phyloP scores from a whole-genome alignment of 2,888 invertebrate species.

The Capitulum mitella region DNA sequence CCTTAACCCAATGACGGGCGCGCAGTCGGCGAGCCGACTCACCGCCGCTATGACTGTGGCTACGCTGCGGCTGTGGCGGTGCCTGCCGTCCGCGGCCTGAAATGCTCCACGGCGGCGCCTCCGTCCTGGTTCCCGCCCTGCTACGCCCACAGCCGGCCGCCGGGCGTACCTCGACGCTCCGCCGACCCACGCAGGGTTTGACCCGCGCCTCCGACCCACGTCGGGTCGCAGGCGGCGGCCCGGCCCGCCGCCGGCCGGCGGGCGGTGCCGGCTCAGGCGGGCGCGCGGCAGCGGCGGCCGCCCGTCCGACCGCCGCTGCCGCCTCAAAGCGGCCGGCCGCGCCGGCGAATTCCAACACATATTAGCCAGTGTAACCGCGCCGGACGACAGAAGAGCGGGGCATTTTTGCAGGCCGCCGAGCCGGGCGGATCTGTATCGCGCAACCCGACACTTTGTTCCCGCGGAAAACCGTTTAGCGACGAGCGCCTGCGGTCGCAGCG shows the following conservation, averaged over 20 bases:
- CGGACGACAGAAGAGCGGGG: background rate
- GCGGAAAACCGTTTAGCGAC: background rate
- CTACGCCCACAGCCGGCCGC: no score
- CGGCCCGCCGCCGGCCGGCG: no score
- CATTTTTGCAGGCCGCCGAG: background rate
- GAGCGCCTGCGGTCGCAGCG: background rate
- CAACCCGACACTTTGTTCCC: background rate
- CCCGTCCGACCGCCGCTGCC: background rate
- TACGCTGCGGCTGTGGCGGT: no score
- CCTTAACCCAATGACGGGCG: constrained; percentile 3
- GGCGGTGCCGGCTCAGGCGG: no score
- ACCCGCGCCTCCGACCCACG: no score
- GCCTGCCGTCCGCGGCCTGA: background rate
- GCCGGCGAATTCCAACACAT: background rate
- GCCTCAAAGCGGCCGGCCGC: background rate
- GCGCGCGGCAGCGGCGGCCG: no score
- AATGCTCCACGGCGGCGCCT: no score
- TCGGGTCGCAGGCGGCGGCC: no score
- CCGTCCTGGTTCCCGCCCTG: no score
- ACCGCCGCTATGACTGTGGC: no score
- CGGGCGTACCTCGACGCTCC: no score
- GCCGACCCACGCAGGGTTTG: no score
- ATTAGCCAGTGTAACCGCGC: background rate
- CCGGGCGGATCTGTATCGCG: background rate
- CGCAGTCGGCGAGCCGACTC: background rate